phyloP scores from a whole-genome alignment of 2,888 invertebrate species.

The Emmelina monodactyla region DNA sequence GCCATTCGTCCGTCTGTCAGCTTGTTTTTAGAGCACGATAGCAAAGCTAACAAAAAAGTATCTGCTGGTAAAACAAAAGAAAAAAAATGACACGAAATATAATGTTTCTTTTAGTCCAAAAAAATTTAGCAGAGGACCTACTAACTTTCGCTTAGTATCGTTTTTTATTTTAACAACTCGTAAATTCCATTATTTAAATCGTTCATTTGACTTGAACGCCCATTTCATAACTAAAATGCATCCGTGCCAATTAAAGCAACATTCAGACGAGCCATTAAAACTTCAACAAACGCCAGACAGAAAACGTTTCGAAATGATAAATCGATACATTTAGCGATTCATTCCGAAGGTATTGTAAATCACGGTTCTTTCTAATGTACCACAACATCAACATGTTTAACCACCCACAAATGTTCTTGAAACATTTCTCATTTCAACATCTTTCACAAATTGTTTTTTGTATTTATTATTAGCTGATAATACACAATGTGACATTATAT shows the following conservation, averaged over 20 bases:
- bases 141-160: too few relatives aligned
- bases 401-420: conserved; percentile 23
- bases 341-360: conserved; percentile 33
- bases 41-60: too few relatives aligned
- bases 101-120: too few relatives aligned
- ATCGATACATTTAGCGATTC: conserved; percentile 39
- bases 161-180: too few relatives aligned
- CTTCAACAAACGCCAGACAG: conserved; percentile 12
- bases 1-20: conserved; percentile 13
- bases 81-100: too few relatives aligned
- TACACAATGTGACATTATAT: too few relatives aligned
- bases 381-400: conserved; percentile 28
- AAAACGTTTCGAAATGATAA: conserved; percentile 38
- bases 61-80: too few relatives aligned
- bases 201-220: neutral
- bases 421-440: too few relatives aligned
- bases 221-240: neutral
- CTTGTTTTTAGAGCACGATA: conserved; percentile 3
- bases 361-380: conserved; percentile 23
- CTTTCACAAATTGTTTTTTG: too few relatives aligned
- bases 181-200: neutral
- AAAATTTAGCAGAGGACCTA: too few relatives aligned
- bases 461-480: too few relatives aligned
- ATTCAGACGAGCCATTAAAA: neutral
- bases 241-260: neutral